Percentiles rank a stretch among this genome's conserved stretches.
These are phyloP conservation scores for Drosophila saltans DNA, from an alignment of 1,140 invertebrate genomes.

Conservation along the genomic window DNA sequence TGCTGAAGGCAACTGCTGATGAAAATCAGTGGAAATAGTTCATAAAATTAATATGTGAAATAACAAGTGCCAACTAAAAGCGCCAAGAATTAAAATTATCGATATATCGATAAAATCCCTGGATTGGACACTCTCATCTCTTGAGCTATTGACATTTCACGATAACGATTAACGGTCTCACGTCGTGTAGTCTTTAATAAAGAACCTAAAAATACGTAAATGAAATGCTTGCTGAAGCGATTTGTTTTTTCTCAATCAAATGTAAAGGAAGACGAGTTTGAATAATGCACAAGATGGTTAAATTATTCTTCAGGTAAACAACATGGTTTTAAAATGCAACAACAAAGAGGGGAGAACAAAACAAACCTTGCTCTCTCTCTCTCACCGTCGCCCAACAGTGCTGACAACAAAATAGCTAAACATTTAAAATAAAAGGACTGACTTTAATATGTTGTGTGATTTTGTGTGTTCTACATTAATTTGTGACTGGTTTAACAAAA, in stretches of 20 bases:
- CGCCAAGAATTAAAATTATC: too few relatives aligned
- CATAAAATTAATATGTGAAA: too few relatives aligned
- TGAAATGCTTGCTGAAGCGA: background rate
- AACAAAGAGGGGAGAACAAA: slow-evolving; percentile 35
- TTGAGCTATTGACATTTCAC: background rate
- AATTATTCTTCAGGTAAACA: slow-evolving; percentile 76
- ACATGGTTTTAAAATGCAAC: slow-evolving; percentile 32
- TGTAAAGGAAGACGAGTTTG: background rate
- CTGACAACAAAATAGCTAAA: background rate
- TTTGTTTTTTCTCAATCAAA: background rate
- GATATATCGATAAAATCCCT: background rate
- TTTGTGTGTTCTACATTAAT: too few relatives aligned
- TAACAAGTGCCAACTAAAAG: too few relatives aligned
- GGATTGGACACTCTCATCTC: background rate
- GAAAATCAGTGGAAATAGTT: too few relatives aligned
- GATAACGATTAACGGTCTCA: background rate
- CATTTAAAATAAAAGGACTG: background rate
- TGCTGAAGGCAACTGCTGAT: too few relatives aligned
- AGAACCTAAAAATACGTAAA: background rate
- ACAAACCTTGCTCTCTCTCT: background rate
- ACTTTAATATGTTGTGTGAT: too few relatives aligned
- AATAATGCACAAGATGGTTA: slow-evolving; percentile 75
- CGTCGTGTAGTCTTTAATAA: background rate
- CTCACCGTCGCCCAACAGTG: background rate
- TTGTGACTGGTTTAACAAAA: too few relatives aligned